Percentiles rank a stretch among this genome's conserved stretches.
Evolutionary conservation across 92 coral and sea anemone genomes (phyloP).

Genomic region (Meandrina meandrites): DNA sequence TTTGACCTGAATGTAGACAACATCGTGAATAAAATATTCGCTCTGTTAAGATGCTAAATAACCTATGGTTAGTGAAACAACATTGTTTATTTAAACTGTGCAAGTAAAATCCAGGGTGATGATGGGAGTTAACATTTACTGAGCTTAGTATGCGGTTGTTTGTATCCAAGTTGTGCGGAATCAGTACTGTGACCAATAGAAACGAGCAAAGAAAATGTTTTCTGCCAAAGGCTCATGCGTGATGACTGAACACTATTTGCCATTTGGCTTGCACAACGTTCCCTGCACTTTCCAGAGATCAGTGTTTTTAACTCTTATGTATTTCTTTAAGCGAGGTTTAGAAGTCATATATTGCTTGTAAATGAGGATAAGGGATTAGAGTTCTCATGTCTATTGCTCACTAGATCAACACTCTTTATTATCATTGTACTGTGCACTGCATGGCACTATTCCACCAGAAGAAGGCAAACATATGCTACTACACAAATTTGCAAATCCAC

Average conservation of each 20-base stretch:
- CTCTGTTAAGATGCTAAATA: not conserved
- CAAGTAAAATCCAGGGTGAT: too few species aligned
- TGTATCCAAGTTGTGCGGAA: too few species aligned
- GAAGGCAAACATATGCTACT: not conserved
- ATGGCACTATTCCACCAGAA: not conserved
- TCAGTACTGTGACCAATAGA: not conserved
- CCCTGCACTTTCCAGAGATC: not conserved
- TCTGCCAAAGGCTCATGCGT: not conserved
- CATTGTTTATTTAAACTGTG: not conserved
- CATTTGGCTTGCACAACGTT: not conserved
- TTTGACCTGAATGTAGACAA: slow-evolving; percentile 64
- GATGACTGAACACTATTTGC: not conserved
- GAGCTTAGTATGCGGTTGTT: not conserved
- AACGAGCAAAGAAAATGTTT: too few species aligned
- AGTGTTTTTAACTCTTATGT: not conserved
- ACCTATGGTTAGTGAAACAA: not conserved
- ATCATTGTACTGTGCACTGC: not conserved
- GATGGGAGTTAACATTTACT: not conserved
- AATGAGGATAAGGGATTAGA: not conserved
- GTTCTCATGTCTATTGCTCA: not conserved
- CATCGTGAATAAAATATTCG: not conserved
- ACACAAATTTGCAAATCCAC: not conserved
- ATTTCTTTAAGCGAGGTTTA: not conserved
- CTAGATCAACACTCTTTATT: not conserved
- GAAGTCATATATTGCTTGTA: not conserved